Conservation (phyloP, 2,888 invertebrate genomes). For the Oasisia sp. region DNA sequence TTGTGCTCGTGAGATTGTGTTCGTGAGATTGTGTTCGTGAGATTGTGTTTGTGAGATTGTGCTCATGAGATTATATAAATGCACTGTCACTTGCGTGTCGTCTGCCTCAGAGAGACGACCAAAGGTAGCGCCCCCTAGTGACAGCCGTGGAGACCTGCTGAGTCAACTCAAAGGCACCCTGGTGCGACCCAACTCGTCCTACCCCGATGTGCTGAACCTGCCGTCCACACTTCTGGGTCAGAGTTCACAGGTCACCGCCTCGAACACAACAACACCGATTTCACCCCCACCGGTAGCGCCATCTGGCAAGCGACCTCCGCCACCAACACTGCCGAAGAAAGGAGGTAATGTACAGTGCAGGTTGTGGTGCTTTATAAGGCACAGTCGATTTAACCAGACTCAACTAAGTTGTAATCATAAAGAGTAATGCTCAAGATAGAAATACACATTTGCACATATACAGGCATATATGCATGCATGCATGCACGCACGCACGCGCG, state of each 20-base stretch:
- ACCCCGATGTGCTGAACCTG: background rate
- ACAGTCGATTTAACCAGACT: too few relatives aligned
- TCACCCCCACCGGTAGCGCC: background rate
- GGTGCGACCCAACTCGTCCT: background rate
- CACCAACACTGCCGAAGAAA: background rate
- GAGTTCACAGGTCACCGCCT: background rate
- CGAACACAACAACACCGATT: background rate
- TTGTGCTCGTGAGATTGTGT: too few relatives aligned
- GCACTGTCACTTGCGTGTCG: background rate
- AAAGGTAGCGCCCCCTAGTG: background rate
- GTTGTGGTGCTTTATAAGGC: background rate
- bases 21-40: too few relatives aligned
- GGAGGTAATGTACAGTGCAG: background rate
- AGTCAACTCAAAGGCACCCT: background rate
- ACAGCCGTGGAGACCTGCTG: background rate
- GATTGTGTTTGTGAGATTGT: too few relatives aligned
- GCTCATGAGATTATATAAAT: background rate
- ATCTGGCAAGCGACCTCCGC: background rate
- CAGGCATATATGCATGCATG: too few relatives aligned
- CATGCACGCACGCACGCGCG: too few relatives aligned
- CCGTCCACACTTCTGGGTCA: background rate
- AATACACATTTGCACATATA: too few relatives aligned
- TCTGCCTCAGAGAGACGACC: conserved; percentile 9
- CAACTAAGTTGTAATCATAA: too few relatives aligned
- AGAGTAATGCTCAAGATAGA: too few relatives aligned